Conservation (phyloP, 2,888 invertebrate species). For the Tenodera sinensis region DNA sequence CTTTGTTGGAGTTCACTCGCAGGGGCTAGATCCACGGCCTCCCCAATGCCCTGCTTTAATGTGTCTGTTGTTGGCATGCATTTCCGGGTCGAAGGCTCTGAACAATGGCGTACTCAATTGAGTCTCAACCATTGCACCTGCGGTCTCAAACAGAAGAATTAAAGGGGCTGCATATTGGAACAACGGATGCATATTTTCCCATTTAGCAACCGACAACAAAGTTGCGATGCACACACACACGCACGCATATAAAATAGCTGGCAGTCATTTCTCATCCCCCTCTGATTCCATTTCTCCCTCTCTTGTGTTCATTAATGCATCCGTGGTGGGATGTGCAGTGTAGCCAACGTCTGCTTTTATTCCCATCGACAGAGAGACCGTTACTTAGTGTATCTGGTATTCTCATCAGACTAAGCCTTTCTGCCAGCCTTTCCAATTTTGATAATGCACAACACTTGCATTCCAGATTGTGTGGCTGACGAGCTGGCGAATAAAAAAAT, state of each 20-base stretch:
- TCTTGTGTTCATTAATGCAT: slow-evolving; percentile 11
- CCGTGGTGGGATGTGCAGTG: neutral
- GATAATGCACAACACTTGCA: neutral
- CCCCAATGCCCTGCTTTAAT: neutral
- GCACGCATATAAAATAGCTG: slow-evolving; percentile 6
- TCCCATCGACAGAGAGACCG: neutral
- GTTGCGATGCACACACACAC: neutral
- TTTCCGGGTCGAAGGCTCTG: neutral
- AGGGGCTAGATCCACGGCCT: neutral
- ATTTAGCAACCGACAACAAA: neutral
- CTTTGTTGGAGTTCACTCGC: neutral
- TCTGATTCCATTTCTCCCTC: neutral
- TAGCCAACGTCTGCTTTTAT: neutral
- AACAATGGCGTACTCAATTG: neutral
- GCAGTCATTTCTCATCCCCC: slow-evolving; percentile 2
- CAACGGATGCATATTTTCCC: neutral
- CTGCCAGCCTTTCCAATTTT: neutral
- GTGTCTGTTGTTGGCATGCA: neutral
- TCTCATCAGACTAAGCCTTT: neutral
- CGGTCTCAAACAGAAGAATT: neutral
- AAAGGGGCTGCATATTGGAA: neutral
- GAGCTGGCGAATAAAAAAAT: neutral
- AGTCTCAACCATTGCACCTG: neutral
- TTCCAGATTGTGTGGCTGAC: neutral
- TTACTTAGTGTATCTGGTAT: neutral